Evolutionary conservation across 2,888 invertebrate species (phyloP), one percentile per base, ranked within the genome.

Genomic region (Elysia crispata): DNA sequence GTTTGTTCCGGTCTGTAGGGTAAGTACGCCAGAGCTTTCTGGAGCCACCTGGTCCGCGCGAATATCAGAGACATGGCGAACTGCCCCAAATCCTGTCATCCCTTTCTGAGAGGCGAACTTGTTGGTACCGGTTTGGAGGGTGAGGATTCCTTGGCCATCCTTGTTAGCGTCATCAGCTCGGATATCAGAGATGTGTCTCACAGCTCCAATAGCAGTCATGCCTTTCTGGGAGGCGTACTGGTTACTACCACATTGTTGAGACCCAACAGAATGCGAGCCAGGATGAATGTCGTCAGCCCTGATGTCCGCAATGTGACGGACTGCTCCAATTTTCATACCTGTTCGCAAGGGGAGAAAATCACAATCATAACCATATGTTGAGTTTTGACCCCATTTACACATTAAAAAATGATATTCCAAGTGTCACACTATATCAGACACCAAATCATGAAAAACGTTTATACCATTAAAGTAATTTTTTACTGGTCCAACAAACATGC

Each of bases 181-280:
- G 82, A 91, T 91, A 81, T 91, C 91, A 31, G 90, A 86, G n/a
- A 89, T 87, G 80, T 91, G 91, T 18, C 91, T 84, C 6, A 86
- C 86, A 23, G 88, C 86, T 20, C 91, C 91, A 79, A 91, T 87
- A 15, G 84, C 79, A 41, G 41, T 83, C 84, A 86, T 87, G 25
- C 90, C 90, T 25, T 81, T 80, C 81, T 90, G 90, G 31, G 83
- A 86, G 18, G 88, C 90, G 23, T 85, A 87, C 77, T 86, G 78
- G 79, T 88, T 89, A 50, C 85, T 82, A n/a, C 90, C 90, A 20
- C 87, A 86, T 82, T 90, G 90, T n/a, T 89, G 85, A 80, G 86
- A 86, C 76, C 89, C 87, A 31, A 86, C 81, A 11, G 84, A 85
- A 62, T 88, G 83, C 18, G 87, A 86, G 0, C 85, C 87, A 30